These are phyloP conservation scores for Psilopogon haemacephalus DNA, from an alignment of 2,113 vertebrate genomes.

Conservation along the genomic window DNA sequence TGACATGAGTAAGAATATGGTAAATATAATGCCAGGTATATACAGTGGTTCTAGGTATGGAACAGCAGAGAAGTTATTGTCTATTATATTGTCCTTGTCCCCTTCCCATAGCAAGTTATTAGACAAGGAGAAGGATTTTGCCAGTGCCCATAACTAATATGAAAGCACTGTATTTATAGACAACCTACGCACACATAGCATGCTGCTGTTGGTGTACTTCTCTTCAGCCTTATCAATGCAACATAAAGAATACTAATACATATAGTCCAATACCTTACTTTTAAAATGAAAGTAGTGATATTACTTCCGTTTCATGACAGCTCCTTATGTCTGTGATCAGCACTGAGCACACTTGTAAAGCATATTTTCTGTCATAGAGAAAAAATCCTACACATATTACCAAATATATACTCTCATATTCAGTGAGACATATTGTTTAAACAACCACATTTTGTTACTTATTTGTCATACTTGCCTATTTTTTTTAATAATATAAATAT, in stretches of 20 bases:
- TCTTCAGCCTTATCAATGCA: background rate
- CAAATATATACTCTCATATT: background rate
- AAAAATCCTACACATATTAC: background rate
- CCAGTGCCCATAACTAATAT: background rate
- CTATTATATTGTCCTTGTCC: background rate
- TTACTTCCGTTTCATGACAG: background rate
- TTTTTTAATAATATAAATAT: background rate
- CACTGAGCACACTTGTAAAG: background rate
- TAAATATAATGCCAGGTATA: background rate
- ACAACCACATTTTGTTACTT: conserved; percentile 21
- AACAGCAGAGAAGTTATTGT: background rate
- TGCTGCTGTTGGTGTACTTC: background rate
- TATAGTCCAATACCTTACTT: background rate
- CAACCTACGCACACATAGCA: background rate
- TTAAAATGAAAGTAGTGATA: background rate
- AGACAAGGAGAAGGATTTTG: background rate
- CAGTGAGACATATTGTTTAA: conserved; percentile 21
- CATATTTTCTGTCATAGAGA: background rate
- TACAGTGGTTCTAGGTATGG: background rate
- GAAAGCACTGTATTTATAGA: background rate
- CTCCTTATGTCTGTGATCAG: background rate
- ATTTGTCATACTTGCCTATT: conserved; percentile 34
- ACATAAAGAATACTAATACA: background rate
- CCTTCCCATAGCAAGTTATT: background rate
- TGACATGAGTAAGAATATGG: background rate